Percentiles rank a stretch among this genome's conserved stretches.
phyloP scores from a whole-genome alignment of 2,888 invertebrate genomes.

The Pristionchus exspectatus region DNA sequence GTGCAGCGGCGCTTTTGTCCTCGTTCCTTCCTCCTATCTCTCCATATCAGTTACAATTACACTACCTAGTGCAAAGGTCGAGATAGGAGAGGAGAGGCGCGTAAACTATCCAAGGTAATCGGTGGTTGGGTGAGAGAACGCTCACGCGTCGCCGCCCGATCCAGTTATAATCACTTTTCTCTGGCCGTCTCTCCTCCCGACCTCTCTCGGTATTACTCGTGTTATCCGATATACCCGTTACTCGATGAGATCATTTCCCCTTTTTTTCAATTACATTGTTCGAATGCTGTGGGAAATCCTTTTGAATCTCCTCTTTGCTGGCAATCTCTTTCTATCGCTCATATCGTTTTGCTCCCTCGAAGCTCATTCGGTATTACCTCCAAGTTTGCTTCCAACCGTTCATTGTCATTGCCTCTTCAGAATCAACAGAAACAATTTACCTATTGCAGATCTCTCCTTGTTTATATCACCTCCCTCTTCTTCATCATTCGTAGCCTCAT shows the following conservation, averaged over 20 bases:
- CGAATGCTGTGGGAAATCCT: neutral
- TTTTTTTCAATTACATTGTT: slow-evolving; percentile 7
- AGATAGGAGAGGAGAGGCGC: neutral
- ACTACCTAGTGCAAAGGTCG: slow-evolving; percentile 20
- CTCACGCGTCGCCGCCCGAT: neutral
- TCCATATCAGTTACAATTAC: slow-evolving; percentile 32
- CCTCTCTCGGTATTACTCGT: neutral
- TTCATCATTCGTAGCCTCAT: slow-evolving; percentile 20
- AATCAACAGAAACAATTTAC: neutral
- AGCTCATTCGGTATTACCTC: neutral
- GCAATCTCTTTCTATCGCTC: neutral
- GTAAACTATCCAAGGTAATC: slow-evolving; percentile 32
- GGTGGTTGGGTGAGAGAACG: slow-evolving; percentile 44
- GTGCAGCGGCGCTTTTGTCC: neutral
- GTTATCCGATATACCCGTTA: slow-evolving; percentile 35
- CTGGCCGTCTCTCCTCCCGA: neutral
- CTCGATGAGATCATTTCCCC: slow-evolving; percentile 19
- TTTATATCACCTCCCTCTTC: neutral
- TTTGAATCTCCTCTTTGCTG: neutral
- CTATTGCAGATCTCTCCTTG: neutral
- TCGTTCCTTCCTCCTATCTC: neutral
- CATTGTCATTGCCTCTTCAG: neutral
- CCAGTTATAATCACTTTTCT: slow-evolving; percentile 41
- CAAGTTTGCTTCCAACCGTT: neutral
- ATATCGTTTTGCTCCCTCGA: neutral